Evolutionary conservation across 2,888 invertebrate genomes (phyloP), one percentile per base, ranked within the genome.

Genomic region (Ornithoptera alexandrae): DNA sequence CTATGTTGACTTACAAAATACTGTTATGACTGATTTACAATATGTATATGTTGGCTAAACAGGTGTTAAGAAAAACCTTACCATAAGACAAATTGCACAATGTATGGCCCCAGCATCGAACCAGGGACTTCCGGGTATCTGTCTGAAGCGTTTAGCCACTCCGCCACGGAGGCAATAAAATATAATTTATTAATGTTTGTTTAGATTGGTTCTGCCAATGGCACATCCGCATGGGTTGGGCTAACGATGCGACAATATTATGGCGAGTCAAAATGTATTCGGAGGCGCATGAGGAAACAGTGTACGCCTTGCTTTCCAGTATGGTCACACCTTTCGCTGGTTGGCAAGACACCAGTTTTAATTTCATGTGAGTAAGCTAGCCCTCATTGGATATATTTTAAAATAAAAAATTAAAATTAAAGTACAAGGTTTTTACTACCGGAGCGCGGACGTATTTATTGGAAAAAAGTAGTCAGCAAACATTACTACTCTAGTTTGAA

Each of bases 141-240:
- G n/a, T n/a, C n/a, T n/a, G n/a, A n/a, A n/a, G n/a, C 39, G 8
- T 39, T 39, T 39, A 10, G 8, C 0, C 0, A 10, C 39, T 10
- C 7, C 10, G 39, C 39, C 8, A 39, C 39, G 10, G 39, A 39
- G 39, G 2, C 39, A 8, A 30, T 30, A 7, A 46, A 5, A 50
- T 50, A 15, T 15, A 17, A 50, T 50, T 50, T 50, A 17, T 50
- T 50, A 50, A 50, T 17, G 2, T 50, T 50, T 18, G 18, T 50
- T 8, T 72, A 93, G 93, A 93, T 76, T 93, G 93, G 93, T 90
- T 88, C 79, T 92, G 91, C 75, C 82, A 91, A 77, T 94, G 94
- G 84, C 90, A 94, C 75, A 89, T 94, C 0, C 92, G 93, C 24
- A 86, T 96, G 77, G 95, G 96, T 1, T 97, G 97, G 97, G 94